These are phyloP conservation scores for Eulimnadia texana DNA, from an alignment of 1,140 invertebrate genomes.

Conservation along the genomic window DNA sequence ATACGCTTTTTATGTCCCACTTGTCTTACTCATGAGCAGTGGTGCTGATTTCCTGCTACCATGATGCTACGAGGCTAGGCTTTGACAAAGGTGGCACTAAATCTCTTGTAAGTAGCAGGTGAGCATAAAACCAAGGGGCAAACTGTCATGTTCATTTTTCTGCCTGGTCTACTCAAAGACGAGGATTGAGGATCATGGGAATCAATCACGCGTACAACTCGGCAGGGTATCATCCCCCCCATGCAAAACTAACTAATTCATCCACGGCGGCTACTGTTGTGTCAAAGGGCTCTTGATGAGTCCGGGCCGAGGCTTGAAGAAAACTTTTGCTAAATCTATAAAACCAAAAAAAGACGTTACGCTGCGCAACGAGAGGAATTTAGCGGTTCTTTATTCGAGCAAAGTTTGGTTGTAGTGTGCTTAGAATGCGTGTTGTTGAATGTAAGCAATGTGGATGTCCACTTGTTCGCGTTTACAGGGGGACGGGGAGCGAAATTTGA, in stretches of 20 bases:
- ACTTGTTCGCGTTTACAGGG: neutral
- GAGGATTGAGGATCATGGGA: neutral
- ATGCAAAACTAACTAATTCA: neutral
- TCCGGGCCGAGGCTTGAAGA: no score
- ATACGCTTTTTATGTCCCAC: no score
- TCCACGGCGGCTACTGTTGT: no score
- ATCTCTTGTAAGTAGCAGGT: neutral
- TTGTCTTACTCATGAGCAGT: no score
- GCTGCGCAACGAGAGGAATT: no score
- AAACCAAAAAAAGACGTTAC: neutral
- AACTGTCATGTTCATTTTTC: constrained; percentile 9
- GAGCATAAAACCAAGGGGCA: neutral
- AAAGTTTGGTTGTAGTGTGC: no score
- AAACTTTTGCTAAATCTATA: neutral
- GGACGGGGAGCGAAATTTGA: neutral
- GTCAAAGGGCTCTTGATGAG: no score
- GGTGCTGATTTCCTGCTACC: neutral
- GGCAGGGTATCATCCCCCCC: neutral
- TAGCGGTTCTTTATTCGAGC: no score
- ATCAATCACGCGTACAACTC: neutral
- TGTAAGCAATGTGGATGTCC: no score
- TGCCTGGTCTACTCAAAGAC: neutral
- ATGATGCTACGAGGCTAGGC: no score
- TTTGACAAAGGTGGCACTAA: neutral
- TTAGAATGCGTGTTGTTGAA: no score